Conservation (phyloP, 1,140 invertebrate genomes). For the Probaryconus sp. region DNA sequence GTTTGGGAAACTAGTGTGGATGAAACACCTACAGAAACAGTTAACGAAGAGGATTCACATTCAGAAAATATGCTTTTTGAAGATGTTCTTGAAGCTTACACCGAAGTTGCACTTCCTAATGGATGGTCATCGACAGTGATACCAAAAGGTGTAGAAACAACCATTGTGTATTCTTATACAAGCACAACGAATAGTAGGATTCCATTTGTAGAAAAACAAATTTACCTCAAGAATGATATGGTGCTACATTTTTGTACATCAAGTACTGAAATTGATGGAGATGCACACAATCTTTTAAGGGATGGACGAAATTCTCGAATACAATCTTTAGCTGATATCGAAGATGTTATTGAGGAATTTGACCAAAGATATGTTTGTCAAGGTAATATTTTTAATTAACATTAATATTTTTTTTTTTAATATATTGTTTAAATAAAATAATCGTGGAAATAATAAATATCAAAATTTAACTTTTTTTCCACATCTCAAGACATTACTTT, state of each 20-base stretch:
- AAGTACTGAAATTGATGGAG: constrained; percentile 68
- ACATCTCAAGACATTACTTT: no score
- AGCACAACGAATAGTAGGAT: constrained; percentile 66
- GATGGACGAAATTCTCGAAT: constrained; percentile 62
- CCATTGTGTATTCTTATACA: constrained; percentile 69
- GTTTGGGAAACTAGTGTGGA: constrained; percentile 37
- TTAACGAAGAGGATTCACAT: constrained; percentile 24
- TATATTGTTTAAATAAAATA: not conserved
- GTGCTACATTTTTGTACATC: constrained; percentile 66
- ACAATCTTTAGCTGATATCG: constrained; percentile 66
- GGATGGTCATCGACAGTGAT: constrained; percentile 71
- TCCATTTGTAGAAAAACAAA: constrained; percentile 72
- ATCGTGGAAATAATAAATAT: not conserved
- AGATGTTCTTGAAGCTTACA: constrained; percentile 72
- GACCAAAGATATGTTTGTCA: constrained; percentile 69
- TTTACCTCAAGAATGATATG: constrained; percentile 73
- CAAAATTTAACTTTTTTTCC: no score
- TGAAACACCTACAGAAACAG: constrained; percentile 20
- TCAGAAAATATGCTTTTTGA: constrained; percentile 68
- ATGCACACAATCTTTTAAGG: constrained; percentile 66
- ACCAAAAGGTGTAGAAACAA: constrained; percentile 68
- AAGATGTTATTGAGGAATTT: constrained; percentile 73
- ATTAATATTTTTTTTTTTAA: constrained; percentile 7
- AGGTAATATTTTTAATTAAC: constrained; percentile 60
- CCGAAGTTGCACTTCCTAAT: constrained; percentile 69